Evolutionary conservation across 2,113 vertebrate genomes (phyloP).

Genomic region (Sander vitreus): DNA sequence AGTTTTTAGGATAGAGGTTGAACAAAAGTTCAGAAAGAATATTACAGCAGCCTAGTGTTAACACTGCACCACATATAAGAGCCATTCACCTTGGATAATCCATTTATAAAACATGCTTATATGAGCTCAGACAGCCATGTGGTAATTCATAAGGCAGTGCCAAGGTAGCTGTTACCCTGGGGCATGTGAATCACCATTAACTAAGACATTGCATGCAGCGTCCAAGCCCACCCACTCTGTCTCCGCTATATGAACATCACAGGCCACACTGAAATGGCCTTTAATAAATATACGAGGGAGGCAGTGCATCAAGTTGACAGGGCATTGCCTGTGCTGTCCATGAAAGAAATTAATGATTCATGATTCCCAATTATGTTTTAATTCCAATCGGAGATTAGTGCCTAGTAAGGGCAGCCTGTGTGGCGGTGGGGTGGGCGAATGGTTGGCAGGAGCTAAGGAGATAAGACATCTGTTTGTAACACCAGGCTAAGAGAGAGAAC

Average conservation of each 20-base stretch:
- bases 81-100: conserved; percentile 43
- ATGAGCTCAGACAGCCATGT: conserved; percentile 47
- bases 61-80: background rate
- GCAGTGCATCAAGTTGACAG: conserved; percentile 72
- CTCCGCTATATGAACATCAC: conserved; percentile 39
- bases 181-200: conserved; percentile 54
- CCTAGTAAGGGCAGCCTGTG: conserved; percentile 54
- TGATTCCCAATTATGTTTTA: conserved; percentile 80
- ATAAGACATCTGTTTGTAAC: conserved; percentile 69
- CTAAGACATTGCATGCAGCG: conserved; percentile 21
- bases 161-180: conserved; percentile 40
- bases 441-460: conserved; percentile 55
- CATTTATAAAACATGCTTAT: conserved; percentile 50
- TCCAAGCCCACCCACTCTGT: conserved; percentile 41
- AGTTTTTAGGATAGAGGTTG: too few species aligned
- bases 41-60: background rate
- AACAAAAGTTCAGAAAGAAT: background rate
- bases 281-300: conserved; percentile 64
- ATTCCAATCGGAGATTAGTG: conserved; percentile 77
- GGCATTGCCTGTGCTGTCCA: conserved; percentile 52
- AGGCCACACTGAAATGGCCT: conserved; percentile 33
- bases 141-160: conserved; percentile 26
- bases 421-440: conserved; percentile 27
- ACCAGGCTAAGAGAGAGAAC: conserved; percentile 43
- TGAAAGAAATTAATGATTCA: conserved; percentile 67